Evolutionary conservation across 2,797 vertebrate genomes (phyloP).

Genomic region (Sebastes dallii): DNA sequence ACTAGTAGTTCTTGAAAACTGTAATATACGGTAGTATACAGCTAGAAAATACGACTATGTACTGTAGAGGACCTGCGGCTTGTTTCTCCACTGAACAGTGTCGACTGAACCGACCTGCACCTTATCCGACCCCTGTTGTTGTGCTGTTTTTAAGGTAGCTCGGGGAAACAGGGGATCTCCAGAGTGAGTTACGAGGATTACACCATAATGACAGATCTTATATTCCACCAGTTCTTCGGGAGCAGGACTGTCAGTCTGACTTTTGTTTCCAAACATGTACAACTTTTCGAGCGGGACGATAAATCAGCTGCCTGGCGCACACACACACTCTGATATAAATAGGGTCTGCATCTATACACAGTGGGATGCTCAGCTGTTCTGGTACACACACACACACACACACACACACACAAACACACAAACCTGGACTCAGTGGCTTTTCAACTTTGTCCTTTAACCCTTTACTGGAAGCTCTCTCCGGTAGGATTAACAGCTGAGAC

Average conservation of each 20-base stretch:
- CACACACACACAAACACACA: constrained; percentile 2
- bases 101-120: background rate
- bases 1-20: background rate
- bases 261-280: background rate
- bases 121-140: background rate
- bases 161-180: background rate
- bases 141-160: background rate
- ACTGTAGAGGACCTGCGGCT: background rate
- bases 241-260: background rate
- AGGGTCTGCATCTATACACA: constrained; percentile 26
- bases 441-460: constrained; percentile 23
- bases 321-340: constrained; percentile 42
- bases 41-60: background rate
- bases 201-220: accelerated
- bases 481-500: constrained; percentile 5
- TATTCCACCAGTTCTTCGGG: background rate
- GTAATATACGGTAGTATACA: background rate
- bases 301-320: background rate
- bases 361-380: constrained; percentile 66
- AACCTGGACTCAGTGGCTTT: constrained; percentile 13
- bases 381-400: background rate
- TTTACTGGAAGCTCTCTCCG: constrained; percentile 18
- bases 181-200: background rate
- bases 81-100: background rate
- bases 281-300: background rate